A percentile compares a stretch with the other conserved stretches of the same genome.
These are phyloP conservation scores for Drosophila austrosaltans DNA, from an alignment of 2,888 invertebrate species.

Conservation along the genomic window DNA sequence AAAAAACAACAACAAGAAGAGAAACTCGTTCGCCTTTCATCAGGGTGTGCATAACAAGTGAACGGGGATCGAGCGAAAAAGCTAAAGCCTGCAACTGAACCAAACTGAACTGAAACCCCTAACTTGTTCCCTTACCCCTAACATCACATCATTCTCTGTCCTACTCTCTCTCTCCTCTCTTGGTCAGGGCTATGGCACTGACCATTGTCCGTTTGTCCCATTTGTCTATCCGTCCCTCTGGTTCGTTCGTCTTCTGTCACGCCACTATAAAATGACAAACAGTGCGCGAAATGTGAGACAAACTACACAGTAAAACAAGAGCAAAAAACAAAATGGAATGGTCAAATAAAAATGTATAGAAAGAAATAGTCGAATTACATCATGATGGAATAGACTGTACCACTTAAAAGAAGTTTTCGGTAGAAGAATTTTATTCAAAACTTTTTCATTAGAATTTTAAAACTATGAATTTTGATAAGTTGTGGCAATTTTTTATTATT, in stretches of 20 bases:
- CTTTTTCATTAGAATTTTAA: too few relatives aligned
- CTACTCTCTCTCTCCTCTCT: background rate
- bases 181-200: slow-evolving; percentile 40
- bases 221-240: slow-evolving; percentile 35
- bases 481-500: too few relatives aligned
- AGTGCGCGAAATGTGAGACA: slow-evolving; percentile 53
- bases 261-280: slow-evolving; percentile 69
- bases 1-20: slow-evolving; percentile 10
- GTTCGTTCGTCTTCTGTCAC: slow-evolving; percentile 50
- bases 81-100: slow-evolving; percentile 35
- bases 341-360: slow-evolving; percentile 1
- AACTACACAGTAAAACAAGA: slow-evolving; percentile 32
- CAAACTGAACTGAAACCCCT: slow-evolving; percentile 22
- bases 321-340: background rate
- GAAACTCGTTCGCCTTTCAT: slow-evolving; percentile 58
- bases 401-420: background rate
- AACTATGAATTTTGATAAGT: too few relatives aligned
- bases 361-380: slow-evolving; percentile 13
- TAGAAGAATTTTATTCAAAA: too few relatives aligned
- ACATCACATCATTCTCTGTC: slow-evolving; percentile 19
- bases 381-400: background rate
- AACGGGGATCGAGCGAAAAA: slow-evolving; percentile 43
- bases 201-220: slow-evolving; percentile 2
- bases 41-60: slow-evolving; percentile 73
- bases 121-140: slow-evolving; percentile 29